Evolutionary conservation across 2,113 vertebrate genomes (phyloP), one percentile per base, ranked within the genome.

Genomic region (Heteronetta atricapilla): DNA sequence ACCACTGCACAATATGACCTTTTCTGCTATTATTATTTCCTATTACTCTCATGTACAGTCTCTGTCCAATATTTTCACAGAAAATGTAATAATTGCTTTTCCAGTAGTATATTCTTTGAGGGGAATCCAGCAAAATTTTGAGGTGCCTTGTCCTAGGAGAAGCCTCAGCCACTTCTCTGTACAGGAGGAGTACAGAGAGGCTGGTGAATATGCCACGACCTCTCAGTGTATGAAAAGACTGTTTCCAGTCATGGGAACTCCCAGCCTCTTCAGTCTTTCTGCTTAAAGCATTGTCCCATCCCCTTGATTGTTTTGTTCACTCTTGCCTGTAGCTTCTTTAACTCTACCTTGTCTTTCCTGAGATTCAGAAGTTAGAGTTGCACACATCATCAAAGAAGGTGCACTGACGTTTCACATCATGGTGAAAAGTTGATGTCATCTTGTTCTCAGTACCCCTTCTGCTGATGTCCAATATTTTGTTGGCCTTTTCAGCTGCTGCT

Each of bases 201-300:
- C 11, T 26, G 50, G 28, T 26, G 40, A 40, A 19, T 36, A 64
- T 0, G 0, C 11, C 11, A 48, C 14, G 58, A 63, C 29, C 33
- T 46, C 34, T 40, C 70, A 40, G 8, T 58, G 36, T 50, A 42
- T 63, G 34, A 80, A 68, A 76, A 76, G 11, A 75, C 38, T 44
- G 34, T 16, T 36, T 26, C n/a, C 19, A 72, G 62, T 50, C 29
- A 19, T 0, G 0, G 40, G 77, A 74, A 69, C 3, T 36, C 36
- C 2, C 28, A 46, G 13, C 44, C n/a, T 55, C 64, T 64, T 42
- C 31, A 67, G 33, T 73, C 13, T 69, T 31, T 66, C 55, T 69
- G 4, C 28, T 46, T 56, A 89, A 84, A 86, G 3, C 26, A 34
- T 58, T 72, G 14, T 28, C 16, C 6, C 13, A 73, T 13, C 5